Percentiles rank a stretch among this genome's conserved stretches.
Evolutionary conservation across 2,797 vertebrate genomes (phyloP).

Genomic region (Gallirallus australis): DNA sequence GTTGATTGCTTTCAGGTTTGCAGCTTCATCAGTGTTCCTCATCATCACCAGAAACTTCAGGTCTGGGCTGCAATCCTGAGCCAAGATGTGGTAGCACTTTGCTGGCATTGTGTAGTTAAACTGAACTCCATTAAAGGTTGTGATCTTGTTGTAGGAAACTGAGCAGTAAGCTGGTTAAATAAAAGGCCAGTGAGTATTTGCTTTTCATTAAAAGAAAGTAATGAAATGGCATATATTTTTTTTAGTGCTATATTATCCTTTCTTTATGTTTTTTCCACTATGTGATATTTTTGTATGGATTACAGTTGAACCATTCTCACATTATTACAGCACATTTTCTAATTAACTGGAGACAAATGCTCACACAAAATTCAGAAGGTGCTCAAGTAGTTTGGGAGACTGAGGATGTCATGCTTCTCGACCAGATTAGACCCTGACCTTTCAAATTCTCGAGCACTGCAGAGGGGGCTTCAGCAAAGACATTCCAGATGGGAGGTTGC

Average conservation of each 20-base stretch:
- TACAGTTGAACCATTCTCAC: neutral
- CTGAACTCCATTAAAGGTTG: conserved; percentile 74
- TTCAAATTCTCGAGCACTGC: conserved; percentile 49
- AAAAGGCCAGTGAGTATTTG: neutral
- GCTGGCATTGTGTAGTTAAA: conserved; percentile 77
- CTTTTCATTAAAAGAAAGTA: neutral
- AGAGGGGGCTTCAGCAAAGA: conserved; percentile 62
- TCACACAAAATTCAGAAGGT: neutral
- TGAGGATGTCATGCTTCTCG: neutral
- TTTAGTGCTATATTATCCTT: neutral
- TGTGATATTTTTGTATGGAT: neutral
- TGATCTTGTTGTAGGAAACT: conserved; percentile 54
- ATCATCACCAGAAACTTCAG: conserved; percentile 84
- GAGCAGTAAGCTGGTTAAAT: conserved; percentile 71
- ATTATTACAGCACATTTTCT: neutral
- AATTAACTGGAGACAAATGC: neutral
- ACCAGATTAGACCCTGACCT: conserved; percentile 24
- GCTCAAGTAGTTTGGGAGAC: neutral
- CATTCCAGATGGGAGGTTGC: conserved; percentile 58
- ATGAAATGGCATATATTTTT: neutral
- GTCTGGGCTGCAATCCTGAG: conserved; percentile 83
- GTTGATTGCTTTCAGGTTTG: conserved; percentile 73
- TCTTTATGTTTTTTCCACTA: neutral
- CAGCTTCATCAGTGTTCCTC: conserved; percentile 68
- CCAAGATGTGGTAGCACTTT: conserved; percentile 84